Conservation (phyloP, 2,113 vertebrate genomes). For the Sylvia atricapilla region DNA sequence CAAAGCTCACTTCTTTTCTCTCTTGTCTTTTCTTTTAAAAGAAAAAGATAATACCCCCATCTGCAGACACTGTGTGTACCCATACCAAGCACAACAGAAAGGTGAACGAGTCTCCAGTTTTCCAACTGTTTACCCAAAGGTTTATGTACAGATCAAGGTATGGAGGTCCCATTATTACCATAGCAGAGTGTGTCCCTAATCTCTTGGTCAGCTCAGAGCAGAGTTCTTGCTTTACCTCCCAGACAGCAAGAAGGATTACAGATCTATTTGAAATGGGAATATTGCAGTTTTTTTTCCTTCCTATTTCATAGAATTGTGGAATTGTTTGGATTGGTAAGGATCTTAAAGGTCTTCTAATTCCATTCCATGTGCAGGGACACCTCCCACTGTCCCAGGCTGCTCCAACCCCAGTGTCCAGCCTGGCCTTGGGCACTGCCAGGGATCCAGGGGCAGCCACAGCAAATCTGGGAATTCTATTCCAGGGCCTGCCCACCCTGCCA, state of each 20-base stretch:
- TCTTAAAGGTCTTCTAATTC: neutral
- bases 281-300: neutral
- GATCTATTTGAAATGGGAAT: neutral
- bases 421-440: neutral
- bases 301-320: neutral
- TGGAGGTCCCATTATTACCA: neutral
- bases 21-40: neutral
- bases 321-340: neutral
- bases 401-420: accelerated
- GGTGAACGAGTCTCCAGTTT: neutral
- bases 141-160: neutral
- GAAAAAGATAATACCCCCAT: no score
- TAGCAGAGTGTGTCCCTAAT: neutral
- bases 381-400: neutral
- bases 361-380: neutral
- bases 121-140: neutral
- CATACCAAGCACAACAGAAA: neutral
- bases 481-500: accelerated
- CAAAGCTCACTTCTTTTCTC: neutral
- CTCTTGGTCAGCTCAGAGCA: neutral
- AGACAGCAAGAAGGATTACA: neutral
- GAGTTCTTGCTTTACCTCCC: neutral
- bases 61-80: neutral
- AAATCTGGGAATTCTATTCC: neutral
- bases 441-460: neutral